Evolutionary conservation across 2,797 vertebrate genomes (phyloP), one percentile per base, ranked within the genome.

Genomic region (Falco columbarius): DNA sequence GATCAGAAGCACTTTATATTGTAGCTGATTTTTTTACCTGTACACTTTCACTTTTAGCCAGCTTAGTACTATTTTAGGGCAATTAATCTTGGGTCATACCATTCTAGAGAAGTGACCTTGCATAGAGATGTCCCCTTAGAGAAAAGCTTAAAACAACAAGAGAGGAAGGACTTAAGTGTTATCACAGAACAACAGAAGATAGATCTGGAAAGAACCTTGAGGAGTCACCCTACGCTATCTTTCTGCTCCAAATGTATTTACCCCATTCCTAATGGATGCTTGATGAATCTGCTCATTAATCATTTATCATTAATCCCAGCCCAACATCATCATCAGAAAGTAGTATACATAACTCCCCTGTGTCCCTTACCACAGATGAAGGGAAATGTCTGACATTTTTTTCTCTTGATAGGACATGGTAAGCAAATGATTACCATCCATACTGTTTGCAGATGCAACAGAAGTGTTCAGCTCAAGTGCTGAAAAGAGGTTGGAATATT

Each of bases 391-490:
- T 58, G 54, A 59, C 59, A 76, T 88, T 97, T 97, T 93, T 93
- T 94, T 62, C 56, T 74, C 82, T 94, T 81, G 72, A 96, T 87
- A 95, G 76, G 68, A 61, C 34, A 27, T 81, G 76, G 76, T 76
- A 90, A 97, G 67, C 59, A 96, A 96, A 91, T 47, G 8, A 61
- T 95, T 97, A 96, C 94, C 89, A 91, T 65, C 34, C 32, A 76
- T 90, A 54, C 70, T 97, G 44, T 97, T 96, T 95, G 68, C 75
- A 94, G 95, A 97, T 91, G 75, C 72, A 76, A 89, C 54, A 73
- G 81, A 97, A 95, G 55, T 83, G 95, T 58, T 93, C 61, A 87
- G 49, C 68, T 89, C 71, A 94, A 94, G 62, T 66, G 38, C 34
- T 95, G 93, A 95, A 68, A 97, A 90, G 92, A 68, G 91, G 65